A percentile compares a stretch with the other conserved stretches of the same genome.
phyloP scores from a whole-genome alignment of 1,140 invertebrate genomes.

The Philotrypesis tridentata region DNA sequence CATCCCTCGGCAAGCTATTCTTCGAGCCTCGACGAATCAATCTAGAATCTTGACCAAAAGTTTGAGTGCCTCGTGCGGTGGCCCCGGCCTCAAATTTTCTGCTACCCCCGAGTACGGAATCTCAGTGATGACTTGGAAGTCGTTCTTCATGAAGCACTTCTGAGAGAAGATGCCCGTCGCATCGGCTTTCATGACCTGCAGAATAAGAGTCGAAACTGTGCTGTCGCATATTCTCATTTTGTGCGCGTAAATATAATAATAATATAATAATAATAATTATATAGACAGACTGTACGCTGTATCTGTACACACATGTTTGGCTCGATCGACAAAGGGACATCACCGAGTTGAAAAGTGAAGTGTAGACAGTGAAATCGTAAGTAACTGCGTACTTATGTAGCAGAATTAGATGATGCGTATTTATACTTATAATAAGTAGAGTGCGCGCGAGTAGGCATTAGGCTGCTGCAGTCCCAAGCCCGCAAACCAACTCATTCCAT shows the following conservation, averaged over 20 bases:
- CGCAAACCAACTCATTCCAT: constrained; percentile 63
- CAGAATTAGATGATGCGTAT: too few relatives aligned
- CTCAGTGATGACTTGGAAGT: constrained; percentile 78
- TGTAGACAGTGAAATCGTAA: neutral
- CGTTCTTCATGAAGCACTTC: constrained; percentile 80
- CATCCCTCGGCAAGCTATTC: neutral
- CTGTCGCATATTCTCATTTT: constrained; percentile 14
- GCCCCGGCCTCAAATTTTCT: constrained; percentile 74
- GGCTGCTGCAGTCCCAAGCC: too few relatives aligned
- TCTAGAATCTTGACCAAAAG: constrained; percentile 75
- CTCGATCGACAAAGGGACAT: constrained; percentile 17
- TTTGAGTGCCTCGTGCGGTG: constrained; percentile 79
- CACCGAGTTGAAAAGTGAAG: neutral
- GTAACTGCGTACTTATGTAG: neutral
- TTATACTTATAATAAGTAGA: too few relatives aligned
- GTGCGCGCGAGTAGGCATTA: neutral
- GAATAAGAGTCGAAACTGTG: constrained; percentile 44
- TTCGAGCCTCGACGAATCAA: too few relatives aligned
- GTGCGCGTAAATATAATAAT: too few relatives aligned
- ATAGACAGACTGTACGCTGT: too few relatives aligned
- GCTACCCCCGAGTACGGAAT: constrained; percentile 80
- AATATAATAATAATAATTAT: too few relatives aligned
- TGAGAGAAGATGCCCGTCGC: constrained; percentile 86
- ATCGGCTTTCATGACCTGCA: constrained; percentile 84
- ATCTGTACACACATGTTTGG: neutral